Base-by-base conservation (phyloP, 2,113 vertebrate species). In the Brachypteracias leptosomus region DNA sequence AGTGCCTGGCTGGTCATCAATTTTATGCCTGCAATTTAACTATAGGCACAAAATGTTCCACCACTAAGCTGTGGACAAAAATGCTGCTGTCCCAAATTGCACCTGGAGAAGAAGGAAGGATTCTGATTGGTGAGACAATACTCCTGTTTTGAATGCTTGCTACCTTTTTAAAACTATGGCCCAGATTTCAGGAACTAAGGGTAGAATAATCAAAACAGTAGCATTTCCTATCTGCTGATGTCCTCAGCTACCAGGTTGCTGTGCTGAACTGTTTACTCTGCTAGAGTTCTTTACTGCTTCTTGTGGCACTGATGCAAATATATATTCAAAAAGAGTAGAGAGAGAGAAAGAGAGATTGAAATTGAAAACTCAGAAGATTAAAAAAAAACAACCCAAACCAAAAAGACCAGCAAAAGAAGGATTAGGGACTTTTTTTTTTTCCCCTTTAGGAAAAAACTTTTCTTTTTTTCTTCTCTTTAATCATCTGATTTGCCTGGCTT, bases 331-430 rank as follows among this genome's bases (percentile, higher is more conserved):
- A 59, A 49, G 8, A 44, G 66, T 62, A 16, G 24, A 33, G 18
- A 19, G 19, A 72, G 22, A 0, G 7, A 66, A 35, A 71, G 49
- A 65, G 52, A 97, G 44, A 92, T 78, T 91, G 96, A 92, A 95
- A 86, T 40, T 86, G 92, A 96, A 94, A 95, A 78, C 83, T 59
- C 55, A 61, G 40, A 84, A 96, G 95, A 96, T 73, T 93, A 89
- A 85, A 81, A 95, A 40, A 49, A 38, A 31, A 59, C 25, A 33
- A 31, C 11, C 22, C 20, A 57, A 71, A 44, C 6, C n/a, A 49
- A 86, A 89, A 77, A 67, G 25, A 38, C 42, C 29, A 84, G 61
- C 10, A 46, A 88, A 86, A 84, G 46, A 54, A 92, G 90, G 59
- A 93, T 95, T 51, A 63, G 26, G 68, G 29, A 35, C 19, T 47